phyloP scores from a whole-genome alignment of 2,113 vertebrate species.

The Caracal caracal region DNA sequence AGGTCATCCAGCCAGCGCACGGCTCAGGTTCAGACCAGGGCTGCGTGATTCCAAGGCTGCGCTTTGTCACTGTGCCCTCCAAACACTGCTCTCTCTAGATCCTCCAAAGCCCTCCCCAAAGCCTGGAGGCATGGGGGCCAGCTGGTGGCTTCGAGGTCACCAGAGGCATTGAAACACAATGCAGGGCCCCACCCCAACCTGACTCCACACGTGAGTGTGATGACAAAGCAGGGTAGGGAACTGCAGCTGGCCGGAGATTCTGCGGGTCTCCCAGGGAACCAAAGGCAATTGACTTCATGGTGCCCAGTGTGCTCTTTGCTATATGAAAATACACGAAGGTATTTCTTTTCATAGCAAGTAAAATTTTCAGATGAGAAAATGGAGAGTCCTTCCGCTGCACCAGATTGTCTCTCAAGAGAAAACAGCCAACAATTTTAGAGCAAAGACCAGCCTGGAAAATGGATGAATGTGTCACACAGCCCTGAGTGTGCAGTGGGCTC shows the following conservation, averaged over 20 bases:
- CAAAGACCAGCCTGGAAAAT: neutral
- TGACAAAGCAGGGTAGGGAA: neutral
- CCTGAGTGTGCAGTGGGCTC: neutral
- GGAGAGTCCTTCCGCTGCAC: neutral
- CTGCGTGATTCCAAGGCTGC: neutral
- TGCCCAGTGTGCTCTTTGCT: fast-evolving
- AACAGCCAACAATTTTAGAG: neutral
- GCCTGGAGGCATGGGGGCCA: neutral
- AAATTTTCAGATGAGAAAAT: neutral
- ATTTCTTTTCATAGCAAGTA: neutral
- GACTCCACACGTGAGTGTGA: neutral
- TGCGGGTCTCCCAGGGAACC: neutral
- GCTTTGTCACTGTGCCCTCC: neutral
- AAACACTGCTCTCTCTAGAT: neutral
- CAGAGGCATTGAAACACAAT: neutral
- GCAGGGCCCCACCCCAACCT: too few relatives aligned
- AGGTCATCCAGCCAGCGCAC: neutral
- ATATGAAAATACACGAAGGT: too few relatives aligned
- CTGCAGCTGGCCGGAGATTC: neutral
- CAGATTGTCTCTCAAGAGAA: neutral
- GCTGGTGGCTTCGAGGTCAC: neutral
- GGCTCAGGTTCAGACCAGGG: neutral
- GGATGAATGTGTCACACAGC: neutral
- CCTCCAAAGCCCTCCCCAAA: neutral
- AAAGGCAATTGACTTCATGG: neutral